Percentiles rank a stretch among this genome's conserved stretches.
Evolutionary conservation across 2,113 vertebrate genomes (phyloP).

Genomic region (Solea solea): DNA sequence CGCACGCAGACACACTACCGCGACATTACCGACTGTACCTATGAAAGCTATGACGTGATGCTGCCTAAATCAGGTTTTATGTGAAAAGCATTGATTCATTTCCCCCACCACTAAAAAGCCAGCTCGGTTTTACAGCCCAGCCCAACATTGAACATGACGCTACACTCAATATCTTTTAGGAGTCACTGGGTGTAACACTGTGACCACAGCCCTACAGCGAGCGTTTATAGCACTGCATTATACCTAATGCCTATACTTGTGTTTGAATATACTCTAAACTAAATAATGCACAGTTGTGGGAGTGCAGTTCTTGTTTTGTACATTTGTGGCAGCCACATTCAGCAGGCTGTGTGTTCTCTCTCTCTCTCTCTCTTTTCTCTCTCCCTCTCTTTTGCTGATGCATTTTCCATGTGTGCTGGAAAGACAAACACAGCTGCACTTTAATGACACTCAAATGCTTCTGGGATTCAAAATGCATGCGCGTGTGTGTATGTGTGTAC

Average conservation of each 20-base stretch:
- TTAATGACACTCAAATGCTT: constrained; percentile 80
- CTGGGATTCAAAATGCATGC: constrained; percentile 59
- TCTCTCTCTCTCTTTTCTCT: constrained; percentile 23
- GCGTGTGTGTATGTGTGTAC: constrained; percentile 16
- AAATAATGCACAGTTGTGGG: constrained; percentile 48
- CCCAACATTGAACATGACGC: constrained; percentile 59
- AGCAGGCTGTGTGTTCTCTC: constrained; percentile 43
- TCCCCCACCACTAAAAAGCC: constrained; percentile 63
- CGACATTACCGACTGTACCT: constrained; percentile 52
- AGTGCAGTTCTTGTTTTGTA: constrained; percentile 55
- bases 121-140: constrained; percentile 54
- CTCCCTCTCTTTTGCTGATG: constrained; percentile 58
- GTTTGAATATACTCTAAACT: constrained; percentile 54
- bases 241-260: constrained; percentile 49
- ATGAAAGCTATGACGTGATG: constrained; percentile 61
- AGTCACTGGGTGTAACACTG: constrained; percentile 32
- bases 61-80: constrained; percentile 68
- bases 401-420: constrained; percentile 79
- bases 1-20: constrained; percentile 30
- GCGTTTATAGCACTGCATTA: constrained; percentile 48
- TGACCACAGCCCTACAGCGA: constrained; percentile 29
- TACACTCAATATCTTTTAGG: constrained; percentile 51
- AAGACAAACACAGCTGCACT: constrained; percentile 84
- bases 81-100: constrained; percentile 70
- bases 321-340: constrained; percentile 48